Evolutionary conservation across 2,888 invertebrate genomes (phyloP), one percentile per base, ranked within the genome.

Genomic region (Thymelicus lineola): DNA sequence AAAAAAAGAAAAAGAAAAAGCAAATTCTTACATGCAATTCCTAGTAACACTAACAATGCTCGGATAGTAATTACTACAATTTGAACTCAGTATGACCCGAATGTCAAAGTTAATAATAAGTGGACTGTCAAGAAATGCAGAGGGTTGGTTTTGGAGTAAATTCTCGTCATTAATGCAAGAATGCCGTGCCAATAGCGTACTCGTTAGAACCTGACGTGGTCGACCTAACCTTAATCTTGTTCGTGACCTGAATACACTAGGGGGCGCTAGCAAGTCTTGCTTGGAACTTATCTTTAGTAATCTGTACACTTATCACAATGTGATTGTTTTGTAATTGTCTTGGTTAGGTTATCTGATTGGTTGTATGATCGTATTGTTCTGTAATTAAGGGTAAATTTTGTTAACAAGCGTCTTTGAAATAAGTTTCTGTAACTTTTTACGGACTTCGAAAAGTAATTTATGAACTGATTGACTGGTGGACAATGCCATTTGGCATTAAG

Each of bases 81-180:
- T 17, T 36, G 46, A 42, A 10, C 48, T 62, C 3, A n/a, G 36
- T 53, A 28, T 62, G 35, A 15, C 62, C 62, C 48, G n/a, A 62
- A 62, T 53, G 55, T 57, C 62, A 67, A 62, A 61, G 38, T 55
- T 61, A 67, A 68, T 62, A 57, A 36, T 42, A 68, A 15, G 17
- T 45, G 10, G 38, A 45, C 48, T 57, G 70, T 72, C 59, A 71
- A 75, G 74, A 73, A 74, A 70, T 73, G 75, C 75, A 74, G 72
- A 69, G 75, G 75, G 71, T 76, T 73, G 73, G 72, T 76, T 76
- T 72, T 72, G 73, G 76, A 77, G 48, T 80, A 77, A 80, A 80
- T 82, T 78, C 74, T 76, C 80, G 80, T 78, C 83, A 86, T 91
- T 91, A 92, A 91, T 91, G 90, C 89, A 86, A 83, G 84, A 84